Evolutionary conservation across 2,888 invertebrate species (phyloP).

Genomic region (Campoplex nolae): DNA sequence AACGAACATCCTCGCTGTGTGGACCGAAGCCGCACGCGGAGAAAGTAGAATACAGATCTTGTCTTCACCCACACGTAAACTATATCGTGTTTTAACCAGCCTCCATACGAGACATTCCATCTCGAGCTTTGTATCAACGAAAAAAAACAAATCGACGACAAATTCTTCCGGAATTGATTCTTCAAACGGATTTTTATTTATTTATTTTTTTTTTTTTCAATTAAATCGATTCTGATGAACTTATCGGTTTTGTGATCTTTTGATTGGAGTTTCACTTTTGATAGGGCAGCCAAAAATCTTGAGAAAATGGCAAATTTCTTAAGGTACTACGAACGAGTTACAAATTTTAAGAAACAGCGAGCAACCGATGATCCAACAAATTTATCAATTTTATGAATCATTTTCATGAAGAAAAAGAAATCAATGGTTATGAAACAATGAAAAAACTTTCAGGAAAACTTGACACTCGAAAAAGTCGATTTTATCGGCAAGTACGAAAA

Average conservation of each 20-base stretch:
- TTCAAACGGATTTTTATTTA: neutral
- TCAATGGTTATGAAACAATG: no score
- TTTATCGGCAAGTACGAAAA: no score
- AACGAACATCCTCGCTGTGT: slow-evolving; percentile 35
- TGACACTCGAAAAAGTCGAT: no score
- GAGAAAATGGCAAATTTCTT: no score
- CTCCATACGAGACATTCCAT: neutral
- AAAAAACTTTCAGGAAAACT: no score
- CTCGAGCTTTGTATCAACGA: neutral
- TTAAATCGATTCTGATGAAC: neutral
- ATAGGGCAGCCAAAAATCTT: no score
- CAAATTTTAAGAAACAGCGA: neutral
- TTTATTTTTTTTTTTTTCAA: neutral
- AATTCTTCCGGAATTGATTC: neutral
- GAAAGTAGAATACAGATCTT: slow-evolving; percentile 66
- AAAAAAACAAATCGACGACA: neutral
- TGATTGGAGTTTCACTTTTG: no score
- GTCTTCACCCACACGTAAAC: slow-evolving; percentile 67
- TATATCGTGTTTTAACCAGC: slow-evolving; percentile 30
- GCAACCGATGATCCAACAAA: no score
- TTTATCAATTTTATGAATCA: no score
- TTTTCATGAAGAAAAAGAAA: no score
- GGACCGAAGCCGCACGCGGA: slow-evolving; percentile 52
- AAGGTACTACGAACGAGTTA: neutral
- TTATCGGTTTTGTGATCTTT: neutral